phyloP scores from a whole-genome alignment of 2,113 vertebrate species.

The Dasyprocta punctata region DNA sequence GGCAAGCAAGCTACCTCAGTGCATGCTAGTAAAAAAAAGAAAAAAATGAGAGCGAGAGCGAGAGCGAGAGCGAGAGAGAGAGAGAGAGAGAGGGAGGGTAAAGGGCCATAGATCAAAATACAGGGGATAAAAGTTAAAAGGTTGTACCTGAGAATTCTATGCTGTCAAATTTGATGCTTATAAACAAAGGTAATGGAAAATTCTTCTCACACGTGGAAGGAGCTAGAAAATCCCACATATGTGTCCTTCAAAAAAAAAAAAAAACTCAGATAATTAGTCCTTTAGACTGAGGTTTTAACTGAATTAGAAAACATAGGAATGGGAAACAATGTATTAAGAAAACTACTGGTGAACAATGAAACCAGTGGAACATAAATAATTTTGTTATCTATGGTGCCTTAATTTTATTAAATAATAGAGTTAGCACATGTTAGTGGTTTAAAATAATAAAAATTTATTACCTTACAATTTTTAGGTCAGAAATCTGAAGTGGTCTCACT shows the following conservation, averaged over 20 bases:
- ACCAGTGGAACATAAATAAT: neutral
- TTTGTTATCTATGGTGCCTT: neutral
- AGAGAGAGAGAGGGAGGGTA: no score
- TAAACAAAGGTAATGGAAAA: neutral
- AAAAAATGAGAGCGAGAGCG: no score
- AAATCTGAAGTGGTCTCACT: neutral
- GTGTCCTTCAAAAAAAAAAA: neutral
- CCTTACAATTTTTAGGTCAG: neutral
- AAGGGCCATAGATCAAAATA: neutral
- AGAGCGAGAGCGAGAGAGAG: no score
- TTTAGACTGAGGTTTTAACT: slow-evolving; percentile 1
- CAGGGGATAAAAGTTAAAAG: neutral
- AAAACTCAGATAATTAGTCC: neutral
- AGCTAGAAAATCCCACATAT: neutral
- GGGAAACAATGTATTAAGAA: neutral
- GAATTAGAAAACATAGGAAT: neutral
- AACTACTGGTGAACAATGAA: neutral
- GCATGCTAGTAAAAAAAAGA: neutral
- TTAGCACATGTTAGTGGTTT: neutral
- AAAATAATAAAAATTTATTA: neutral
- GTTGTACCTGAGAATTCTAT: neutral
- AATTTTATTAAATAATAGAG: neutral
- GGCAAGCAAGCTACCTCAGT: neutral
- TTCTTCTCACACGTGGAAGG: neutral
- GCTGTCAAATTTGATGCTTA: neutral